Conservation (phyloP, 2,888 invertebrate genomes). For the Mythimna vitellina region DNA sequence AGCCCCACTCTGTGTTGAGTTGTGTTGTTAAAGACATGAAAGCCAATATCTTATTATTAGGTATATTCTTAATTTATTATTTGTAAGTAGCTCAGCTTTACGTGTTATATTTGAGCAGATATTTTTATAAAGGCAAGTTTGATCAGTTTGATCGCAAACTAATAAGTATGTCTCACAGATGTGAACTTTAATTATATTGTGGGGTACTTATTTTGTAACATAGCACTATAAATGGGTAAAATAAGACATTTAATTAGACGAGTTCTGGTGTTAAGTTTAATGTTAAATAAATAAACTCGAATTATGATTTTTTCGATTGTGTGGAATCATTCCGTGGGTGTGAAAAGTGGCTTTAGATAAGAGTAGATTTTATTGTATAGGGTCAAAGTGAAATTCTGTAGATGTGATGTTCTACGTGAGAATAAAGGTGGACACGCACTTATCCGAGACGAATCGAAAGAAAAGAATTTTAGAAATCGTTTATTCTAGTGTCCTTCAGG, state of each 20-base stretch:
- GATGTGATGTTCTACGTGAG: background rate
- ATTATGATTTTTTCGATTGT: conserved; percentile 53
- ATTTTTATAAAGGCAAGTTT: conserved; percentile 69
- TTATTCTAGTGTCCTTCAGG: too few relatives aligned
- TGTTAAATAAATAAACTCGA: conserved; percentile 57
- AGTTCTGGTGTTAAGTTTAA: conserved; percentile 47
- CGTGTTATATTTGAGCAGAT: conserved; percentile 66
- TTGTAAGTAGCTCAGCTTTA: conserved; percentile 66
- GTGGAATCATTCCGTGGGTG: conserved; percentile 62
- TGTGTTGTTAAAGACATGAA: conserved; percentile 67
- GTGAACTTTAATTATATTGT: conserved; percentile 39
- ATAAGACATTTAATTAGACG: conserved; percentile 47
- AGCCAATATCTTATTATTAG: conserved; percentile 58
- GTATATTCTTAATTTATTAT: conserved; percentile 62
- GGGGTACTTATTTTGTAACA: conserved; percentile 62
- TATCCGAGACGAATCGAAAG: too few relatives aligned
- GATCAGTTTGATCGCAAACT: conserved; percentile 41
- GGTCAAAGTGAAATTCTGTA: background rate
- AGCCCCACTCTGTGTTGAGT: conserved; percentile 37
- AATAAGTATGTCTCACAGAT: conserved; percentile 53
- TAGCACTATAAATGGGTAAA: conserved; percentile 49
- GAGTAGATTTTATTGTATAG: conserved; percentile 38
- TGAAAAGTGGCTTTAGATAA: conserved; percentile 54
- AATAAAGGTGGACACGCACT: too few relatives aligned
- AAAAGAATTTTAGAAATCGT: too few relatives aligned